Percentiles rank a stretch among this genome's conserved stretches.
Evolutionary conservation across 2,888 invertebrate genomes (phyloP).

Genomic region (Drosophila buzzatii): DNA sequence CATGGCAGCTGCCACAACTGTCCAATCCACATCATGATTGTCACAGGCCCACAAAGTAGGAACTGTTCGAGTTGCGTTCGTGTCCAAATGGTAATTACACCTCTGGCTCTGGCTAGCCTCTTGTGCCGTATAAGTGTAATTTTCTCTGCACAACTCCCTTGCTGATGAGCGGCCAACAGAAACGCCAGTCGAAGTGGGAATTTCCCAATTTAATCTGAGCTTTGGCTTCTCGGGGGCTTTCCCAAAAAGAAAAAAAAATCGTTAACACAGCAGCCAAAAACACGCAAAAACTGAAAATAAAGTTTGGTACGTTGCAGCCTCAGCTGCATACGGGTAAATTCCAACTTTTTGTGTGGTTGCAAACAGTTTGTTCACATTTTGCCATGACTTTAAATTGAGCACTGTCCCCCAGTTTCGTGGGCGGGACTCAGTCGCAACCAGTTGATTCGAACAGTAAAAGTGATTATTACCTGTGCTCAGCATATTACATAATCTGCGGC

Average conservation of each 20-base stretch:
- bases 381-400: slow-evolving; percentile 59
- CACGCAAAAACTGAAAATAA: background rate
- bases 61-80: slow-evolving; percentile 26
- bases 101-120: slow-evolving; percentile 1
- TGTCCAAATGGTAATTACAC: slow-evolving; percentile 35
- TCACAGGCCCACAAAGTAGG: slow-evolving; percentile 9
- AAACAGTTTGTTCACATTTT: slow-evolving; percentile 71
- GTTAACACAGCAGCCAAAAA: slow-evolving; percentile 7
- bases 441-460: slow-evolving; percentile 73
- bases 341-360: background rate
- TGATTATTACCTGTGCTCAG: slow-evolving; percentile 64
- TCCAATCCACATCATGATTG: slow-evolving; percentile 24
- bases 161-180: slow-evolving; percentile 1
- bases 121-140: slow-evolving; percentile 3
- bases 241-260: background rate
- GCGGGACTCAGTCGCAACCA: slow-evolving; percentile 63
- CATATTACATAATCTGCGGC: slow-evolving; percentile 73
- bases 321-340: slow-evolving; percentile 3
- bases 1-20: slow-evolving; percentile 45
- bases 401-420: slow-evolving; percentile 35
- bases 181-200: slow-evolving; percentile 17
- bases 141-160: slow-evolving; percentile 11
- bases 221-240: slow-evolving; percentile 10
- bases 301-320: slow-evolving; percentile 1
- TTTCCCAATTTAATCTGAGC: slow-evolving; percentile 18